A percentile compares a stretch with the other conserved stretches of the same genome.
phyloP scores from a whole-genome alignment of 2,113 vertebrate species.

The Antechinus stuartii region DNA sequence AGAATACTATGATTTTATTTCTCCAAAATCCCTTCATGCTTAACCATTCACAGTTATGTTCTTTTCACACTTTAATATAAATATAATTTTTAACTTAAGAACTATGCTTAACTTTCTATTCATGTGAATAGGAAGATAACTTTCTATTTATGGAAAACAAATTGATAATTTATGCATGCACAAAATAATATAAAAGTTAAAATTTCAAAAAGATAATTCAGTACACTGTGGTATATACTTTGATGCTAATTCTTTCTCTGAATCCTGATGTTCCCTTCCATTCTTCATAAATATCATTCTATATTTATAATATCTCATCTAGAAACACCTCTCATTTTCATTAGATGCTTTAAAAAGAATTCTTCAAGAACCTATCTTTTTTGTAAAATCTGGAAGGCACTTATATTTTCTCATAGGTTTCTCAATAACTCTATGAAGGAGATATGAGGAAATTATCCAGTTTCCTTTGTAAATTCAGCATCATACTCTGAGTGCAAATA shows the following conservation, averaged over 20 bases:
- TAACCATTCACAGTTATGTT: neutral
- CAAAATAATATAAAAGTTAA: neutral
- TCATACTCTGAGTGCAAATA: neutral
- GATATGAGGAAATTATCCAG: neutral
- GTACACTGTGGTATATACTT: constrained; percentile 4
- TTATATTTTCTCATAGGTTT: neutral
- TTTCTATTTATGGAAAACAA: neutral
- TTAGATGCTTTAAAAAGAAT: neutral
- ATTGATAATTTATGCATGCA: neutral
- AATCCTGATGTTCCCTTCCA: neutral
- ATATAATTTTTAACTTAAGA: neutral
- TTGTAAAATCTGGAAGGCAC: neutral
- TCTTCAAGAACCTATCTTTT: neutral
- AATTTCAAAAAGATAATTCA: neutral
- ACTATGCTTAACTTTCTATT: neutral
- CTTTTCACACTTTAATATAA: neutral
- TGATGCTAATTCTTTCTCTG: constrained; percentile 13
- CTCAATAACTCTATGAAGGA: neutral
- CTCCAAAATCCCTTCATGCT: neutral
- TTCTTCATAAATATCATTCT: constrained; percentile 31
- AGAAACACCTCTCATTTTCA: constrained; percentile 30
- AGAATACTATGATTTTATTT: neutral
- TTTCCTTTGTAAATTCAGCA: neutral
- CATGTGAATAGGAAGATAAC: neutral
- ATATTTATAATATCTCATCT: constrained; percentile 68